phyloP scores from a whole-genome alignment of 2,888 invertebrate species.

The Trichopoda pennipes region DNA sequence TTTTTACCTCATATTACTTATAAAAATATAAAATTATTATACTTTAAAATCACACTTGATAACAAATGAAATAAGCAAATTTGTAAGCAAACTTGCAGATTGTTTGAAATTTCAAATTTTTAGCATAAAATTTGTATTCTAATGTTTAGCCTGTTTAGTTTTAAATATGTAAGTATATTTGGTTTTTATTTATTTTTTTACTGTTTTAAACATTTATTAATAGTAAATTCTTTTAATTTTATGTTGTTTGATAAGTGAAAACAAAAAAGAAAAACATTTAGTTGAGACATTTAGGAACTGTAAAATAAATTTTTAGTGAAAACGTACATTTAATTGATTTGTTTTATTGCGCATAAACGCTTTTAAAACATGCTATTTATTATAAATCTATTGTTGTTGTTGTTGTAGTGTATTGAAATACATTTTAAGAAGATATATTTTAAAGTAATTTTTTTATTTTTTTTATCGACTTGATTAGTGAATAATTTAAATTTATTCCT shows the following conservation, averaged over 20 bases:
- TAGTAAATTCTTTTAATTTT: background rate
- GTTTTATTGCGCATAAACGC: constrained; percentile 23
- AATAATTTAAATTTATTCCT: constrained; percentile 13
- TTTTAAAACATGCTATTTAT: background rate
- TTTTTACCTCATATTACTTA: background rate
- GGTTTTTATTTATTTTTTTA: too few species aligned
- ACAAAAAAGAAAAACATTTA: constrained; percentile 43
- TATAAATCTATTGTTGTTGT: background rate
- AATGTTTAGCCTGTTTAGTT: too few species aligned
- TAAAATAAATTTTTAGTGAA: constrained; percentile 46
- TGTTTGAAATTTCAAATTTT: background rate
- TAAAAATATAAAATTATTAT: constrained; percentile 44
- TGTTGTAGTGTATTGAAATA: background rate
- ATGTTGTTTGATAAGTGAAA: constrained; percentile 11
- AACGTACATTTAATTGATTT: constrained; percentile 7
- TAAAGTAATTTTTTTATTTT: constrained; percentile 15
- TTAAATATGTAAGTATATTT: too few species aligned
- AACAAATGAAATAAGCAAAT: constrained; percentile 19
- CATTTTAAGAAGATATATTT: background rate
- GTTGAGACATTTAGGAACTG: constrained; percentile 64
- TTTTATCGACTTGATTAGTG: constrained; percentile 17
- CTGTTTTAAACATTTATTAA: background rate
- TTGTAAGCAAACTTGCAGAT: too few species aligned
- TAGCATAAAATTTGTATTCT: too few species aligned
- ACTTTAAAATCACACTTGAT: constrained; percentile 25